Conservation (phyloP, 1,140 invertebrate species). For the Sarcophaga peregrina region DNA sequence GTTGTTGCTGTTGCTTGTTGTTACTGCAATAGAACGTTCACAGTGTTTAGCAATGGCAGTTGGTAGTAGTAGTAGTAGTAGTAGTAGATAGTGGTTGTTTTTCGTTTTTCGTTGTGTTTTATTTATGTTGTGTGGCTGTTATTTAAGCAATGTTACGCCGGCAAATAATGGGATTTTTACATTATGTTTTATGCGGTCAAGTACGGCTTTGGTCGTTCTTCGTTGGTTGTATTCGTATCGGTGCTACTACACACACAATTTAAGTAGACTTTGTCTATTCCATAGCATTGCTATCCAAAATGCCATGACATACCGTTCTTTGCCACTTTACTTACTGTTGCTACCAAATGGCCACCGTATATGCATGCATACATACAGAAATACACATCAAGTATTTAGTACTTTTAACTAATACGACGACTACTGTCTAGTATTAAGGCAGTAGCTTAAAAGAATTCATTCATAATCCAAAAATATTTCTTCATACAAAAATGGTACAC, state of each 20-base stretch:
- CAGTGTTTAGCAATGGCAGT: neutral
- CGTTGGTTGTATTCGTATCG: conserved; percentile 12
- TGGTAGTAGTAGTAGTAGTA: conserved; percentile 3
- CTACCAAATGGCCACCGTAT: neutral
- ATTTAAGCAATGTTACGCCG: conserved; percentile 46
- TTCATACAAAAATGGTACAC: too few species aligned
- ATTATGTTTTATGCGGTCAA: conserved; percentile 37
- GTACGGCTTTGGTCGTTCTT: conserved; percentile 29
- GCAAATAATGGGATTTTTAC: conserved; percentile 36
- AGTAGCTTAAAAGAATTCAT: too few species aligned
- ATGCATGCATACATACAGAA: too few species aligned
- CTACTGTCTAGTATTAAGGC: too few species aligned
- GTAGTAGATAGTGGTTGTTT: conserved; percentile 22
- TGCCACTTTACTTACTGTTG: neutral
- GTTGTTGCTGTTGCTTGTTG: conserved; percentile 24
- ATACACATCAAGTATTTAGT: neutral
- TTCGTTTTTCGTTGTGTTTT: conserved; percentile 1
- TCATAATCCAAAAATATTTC: too few species aligned
- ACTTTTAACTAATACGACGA: too few species aligned
- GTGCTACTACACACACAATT: conserved; percentile 34
- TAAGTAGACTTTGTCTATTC: neutral
- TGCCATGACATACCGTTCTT: neutral
- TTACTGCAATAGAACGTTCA: conserved; percentile 10
- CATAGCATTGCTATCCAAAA: neutral
- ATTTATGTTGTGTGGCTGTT: conserved; percentile 35